Conservation (phyloP, 2,113 vertebrate species). For the Syngnathus scovelli region DNA sequence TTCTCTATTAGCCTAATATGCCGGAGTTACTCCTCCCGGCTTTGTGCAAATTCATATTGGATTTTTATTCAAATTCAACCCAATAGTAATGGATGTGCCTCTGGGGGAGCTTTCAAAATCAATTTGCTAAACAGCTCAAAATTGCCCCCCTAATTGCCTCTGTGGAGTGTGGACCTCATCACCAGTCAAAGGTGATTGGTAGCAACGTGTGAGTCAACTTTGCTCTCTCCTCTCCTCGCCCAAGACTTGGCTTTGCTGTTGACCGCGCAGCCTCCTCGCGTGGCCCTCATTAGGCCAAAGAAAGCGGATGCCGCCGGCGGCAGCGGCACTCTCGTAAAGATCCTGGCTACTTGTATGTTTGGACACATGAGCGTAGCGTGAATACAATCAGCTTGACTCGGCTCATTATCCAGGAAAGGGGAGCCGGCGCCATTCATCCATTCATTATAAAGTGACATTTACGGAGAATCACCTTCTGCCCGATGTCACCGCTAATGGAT, state of each 20-base stretch:
- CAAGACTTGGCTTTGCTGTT: slow-evolving; percentile 10
- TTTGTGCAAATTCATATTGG: slow-evolving; percentile 67
- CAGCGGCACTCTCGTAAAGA: slow-evolving; percentile 52
- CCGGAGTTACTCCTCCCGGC: slow-evolving; percentile 52
- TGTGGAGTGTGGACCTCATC: slow-evolving; percentile 56
- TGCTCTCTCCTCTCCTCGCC: slow-evolving; percentile 14
- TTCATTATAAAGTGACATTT: slow-evolving; percentile 72
- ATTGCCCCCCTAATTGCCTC: slow-evolving; percentile 63
- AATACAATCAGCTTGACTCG: slow-evolving; percentile 70
- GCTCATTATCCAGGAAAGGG: slow-evolving; percentile 71
- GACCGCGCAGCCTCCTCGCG: no score
- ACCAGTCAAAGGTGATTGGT: slow-evolving; percentile 58
- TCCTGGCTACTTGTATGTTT: slow-evolving; percentile 63
- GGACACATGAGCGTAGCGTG: slow-evolving; percentile 69
- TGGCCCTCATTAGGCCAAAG: slow-evolving; percentile 38
- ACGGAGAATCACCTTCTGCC: slow-evolving; percentile 78
- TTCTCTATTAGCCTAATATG: slow-evolving; percentile 65
- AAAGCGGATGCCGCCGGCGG: slow-evolving; percentile 26
- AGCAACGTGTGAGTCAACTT: slow-evolving; percentile 47
- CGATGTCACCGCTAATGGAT: slow-evolving; percentile 68
- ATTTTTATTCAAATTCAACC: slow-evolving; percentile 70
- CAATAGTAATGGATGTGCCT: slow-evolving; percentile 64
- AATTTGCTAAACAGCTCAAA: slow-evolving; percentile 69
- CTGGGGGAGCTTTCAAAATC: slow-evolving; percentile 67
- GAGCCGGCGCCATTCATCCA: slow-evolving; percentile 74